Evolutionary conservation across 2,797 vertebrate species (phyloP), one percentile per base, ranked within the genome.

Genomic region (Microctenopoma stevenorrisi): DNA sequence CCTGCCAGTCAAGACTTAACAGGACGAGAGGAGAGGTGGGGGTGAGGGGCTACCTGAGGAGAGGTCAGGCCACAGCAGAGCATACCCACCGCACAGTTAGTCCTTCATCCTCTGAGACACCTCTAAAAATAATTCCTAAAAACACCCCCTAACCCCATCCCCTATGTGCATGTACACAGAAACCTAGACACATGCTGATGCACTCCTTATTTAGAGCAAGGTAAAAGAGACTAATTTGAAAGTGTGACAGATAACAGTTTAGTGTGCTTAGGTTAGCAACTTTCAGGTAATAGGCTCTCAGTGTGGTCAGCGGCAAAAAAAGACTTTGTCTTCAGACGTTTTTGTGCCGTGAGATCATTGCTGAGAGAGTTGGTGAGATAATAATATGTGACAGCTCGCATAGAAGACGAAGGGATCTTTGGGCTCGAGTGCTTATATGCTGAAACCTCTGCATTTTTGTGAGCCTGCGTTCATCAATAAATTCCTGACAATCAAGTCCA

Each of bases 1-100:
- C 83, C 76, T 46, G 7, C 47, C 42, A 56, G 69, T 73, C 72
- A 72, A 64, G 83, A 87, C 60, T 83, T 81, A 82, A 79, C 37
- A 74, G 56, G 74, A 78, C 78, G 53, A 47, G 35, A 59, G 48
- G 67, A 52, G 47, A 7, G 51, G 51, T 37, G 44, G 68, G 64
- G 64, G 69, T 55, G 64, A 42, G 74, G 35, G 71, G 72, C 81
- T 91, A 92, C 88, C 92, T 92, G 82, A 86, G 62, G 74, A 83
- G 82, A 80, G 89, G 85, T 85, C 79, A 86, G 84, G 67, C 85
- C 86, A 83, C 82, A 78, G 72, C 30, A 7, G 82, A 85, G 69
- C 60, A 66, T 76, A 74, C 72, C 78, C 79, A 78, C 78, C 71
- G 15, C 68, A 66, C 68, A 72, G 81, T 67, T 48, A 58, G 60